Percentiles rank a stretch among this genome's conserved stretches.
These are phyloP conservation scores for Drosophila testacea DNA, from an alignment of 2,888 invertebrate genomes.

Conservation along the genomic window DNA sequence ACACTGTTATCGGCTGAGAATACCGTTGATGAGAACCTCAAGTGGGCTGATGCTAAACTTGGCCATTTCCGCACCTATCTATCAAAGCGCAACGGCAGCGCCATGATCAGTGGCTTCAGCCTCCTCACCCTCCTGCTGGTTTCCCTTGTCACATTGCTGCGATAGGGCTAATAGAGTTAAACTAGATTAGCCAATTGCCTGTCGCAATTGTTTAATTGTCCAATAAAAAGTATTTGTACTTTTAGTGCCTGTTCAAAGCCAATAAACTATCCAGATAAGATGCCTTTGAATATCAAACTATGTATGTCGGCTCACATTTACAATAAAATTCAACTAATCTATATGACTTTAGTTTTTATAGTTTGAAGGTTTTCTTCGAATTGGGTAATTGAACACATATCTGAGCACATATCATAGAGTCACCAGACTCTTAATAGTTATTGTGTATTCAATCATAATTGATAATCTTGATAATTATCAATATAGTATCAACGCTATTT, in stretches of 20 bases:
- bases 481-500: too few species aligned
- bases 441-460: too few species aligned
- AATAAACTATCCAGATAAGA: slow-evolving; percentile 55
- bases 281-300: slow-evolving; percentile 8
- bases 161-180: slow-evolving; percentile 34
- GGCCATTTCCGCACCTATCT: slow-evolving; percentile 70
- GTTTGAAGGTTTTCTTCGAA: not conserved
- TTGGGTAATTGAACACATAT: too few species aligned
- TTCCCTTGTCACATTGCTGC: slow-evolving; percentile 52
- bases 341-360: slow-evolving; percentile 7
- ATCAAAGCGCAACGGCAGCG: slow-evolving; percentile 53
- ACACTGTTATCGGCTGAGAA: slow-evolving; percentile 74
- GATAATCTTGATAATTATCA: too few species aligned
- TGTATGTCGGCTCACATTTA: slow-evolving; percentile 18
- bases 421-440: too few species aligned
- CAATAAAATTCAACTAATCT: slow-evolving; percentile 50
- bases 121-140: slow-evolving; percentile 61
- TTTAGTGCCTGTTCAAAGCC: slow-evolving; percentile 24
- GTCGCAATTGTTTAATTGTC: slow-evolving; percentile 5
- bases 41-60: slow-evolving; percentile 78
- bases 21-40: slow-evolving; percentile 79
- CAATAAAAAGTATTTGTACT: slow-evolving; percentile 38
- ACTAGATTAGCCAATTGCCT: slow-evolving; percentile 9
- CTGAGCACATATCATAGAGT: too few species aligned
- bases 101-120: slow-evolving; percentile 61